A percentile compares a stretch with the other conserved stretches of the same genome.
phyloP scores from a whole-genome alignment of 37 sponge, comb jelly and placozoan species.

The Theonella swinhoei region DNA sequence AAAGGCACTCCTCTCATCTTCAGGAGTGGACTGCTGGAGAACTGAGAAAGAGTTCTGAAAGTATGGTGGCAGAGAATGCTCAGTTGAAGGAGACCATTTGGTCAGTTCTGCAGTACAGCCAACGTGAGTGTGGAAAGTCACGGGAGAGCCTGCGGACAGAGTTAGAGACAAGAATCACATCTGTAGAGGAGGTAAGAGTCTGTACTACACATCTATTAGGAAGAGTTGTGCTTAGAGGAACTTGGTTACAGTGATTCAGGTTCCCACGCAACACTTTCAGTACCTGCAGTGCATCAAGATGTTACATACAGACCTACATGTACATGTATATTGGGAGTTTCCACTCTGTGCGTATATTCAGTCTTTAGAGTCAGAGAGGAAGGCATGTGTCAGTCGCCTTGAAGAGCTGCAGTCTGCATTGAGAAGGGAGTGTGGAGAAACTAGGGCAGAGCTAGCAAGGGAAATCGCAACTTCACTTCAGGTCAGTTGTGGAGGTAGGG shows the following conservation, averaged over 20 bases:
- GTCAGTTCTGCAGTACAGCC: neutral
- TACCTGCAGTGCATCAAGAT: no score
- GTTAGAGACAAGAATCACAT: neutral
- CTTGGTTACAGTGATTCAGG: no score
- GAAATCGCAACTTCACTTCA: neutral
- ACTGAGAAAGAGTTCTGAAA: neutral
- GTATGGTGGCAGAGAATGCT: neutral
- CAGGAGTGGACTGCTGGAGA: neutral
- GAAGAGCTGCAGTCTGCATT: neutral
- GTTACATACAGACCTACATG: no score
- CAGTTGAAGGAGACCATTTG: neutral
- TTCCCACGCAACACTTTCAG: no score
- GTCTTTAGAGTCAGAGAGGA: neutral
- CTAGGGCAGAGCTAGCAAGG: neutral
- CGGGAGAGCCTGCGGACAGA: neutral
- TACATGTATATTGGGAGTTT: no score
- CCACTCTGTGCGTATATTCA: no score
- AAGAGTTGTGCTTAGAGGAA: no score
- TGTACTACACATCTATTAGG: no score
- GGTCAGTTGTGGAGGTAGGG: no score
- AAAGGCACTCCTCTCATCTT: neutral
- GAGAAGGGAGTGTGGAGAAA: neutral
- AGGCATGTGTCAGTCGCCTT: neutral
- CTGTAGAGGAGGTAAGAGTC: neutral
- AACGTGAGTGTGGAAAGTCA: neutral